Evolutionary conservation across 2,888 invertebrate genomes (phyloP).

Genomic region (Sympetrum striolatum): DNA sequence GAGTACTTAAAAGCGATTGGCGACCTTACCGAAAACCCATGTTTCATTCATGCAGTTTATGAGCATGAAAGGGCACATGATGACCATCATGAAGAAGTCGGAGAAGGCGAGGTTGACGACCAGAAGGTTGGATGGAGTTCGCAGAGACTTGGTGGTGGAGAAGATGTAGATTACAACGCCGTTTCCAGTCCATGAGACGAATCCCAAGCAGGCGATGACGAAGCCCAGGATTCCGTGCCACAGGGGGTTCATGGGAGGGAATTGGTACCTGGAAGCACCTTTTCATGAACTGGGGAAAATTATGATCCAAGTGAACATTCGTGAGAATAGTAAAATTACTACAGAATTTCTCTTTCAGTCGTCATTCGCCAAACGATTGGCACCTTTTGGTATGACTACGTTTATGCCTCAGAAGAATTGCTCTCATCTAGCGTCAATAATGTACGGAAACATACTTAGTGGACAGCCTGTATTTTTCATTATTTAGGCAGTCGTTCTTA

Average conservation of each 20-base stretch:
- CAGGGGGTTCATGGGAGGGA: slow-evolving; percentile 85
- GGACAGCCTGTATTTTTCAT: too few species aligned
- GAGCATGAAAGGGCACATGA: slow-evolving; percentile 83
- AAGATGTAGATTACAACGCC: slow-evolving; percentile 78
- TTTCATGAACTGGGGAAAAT: too few species aligned
- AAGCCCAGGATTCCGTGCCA: slow-evolving; percentile 85
- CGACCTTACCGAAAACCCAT: slow-evolving; percentile 62
- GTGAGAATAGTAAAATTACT: too few species aligned
- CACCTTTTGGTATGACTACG: too few species aligned
- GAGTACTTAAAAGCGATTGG: too few species aligned
- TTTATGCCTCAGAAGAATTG: too few species aligned
- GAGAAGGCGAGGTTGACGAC: slow-evolving; percentile 92
- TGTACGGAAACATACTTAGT: too few species aligned
- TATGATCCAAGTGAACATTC: too few species aligned
- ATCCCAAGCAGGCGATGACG: slow-evolving; percentile 77
- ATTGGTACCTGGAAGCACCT: slow-evolving; percentile 74
- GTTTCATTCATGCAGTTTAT: slow-evolving; percentile 82
- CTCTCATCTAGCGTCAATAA: too few species aligned
- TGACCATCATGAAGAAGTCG: slow-evolving; percentile 87
- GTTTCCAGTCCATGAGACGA: slow-evolving; percentile 73
- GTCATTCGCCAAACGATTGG: too few species aligned
- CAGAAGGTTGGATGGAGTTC: slow-evolving; percentile 89
- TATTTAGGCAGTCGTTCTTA: too few species aligned
- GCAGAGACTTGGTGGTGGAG: slow-evolving; percentile 73
- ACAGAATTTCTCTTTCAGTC: too few species aligned